Conservation (phyloP, 2,888 invertebrate genomes). For the Perizoma flavofasciatum region DNA sequence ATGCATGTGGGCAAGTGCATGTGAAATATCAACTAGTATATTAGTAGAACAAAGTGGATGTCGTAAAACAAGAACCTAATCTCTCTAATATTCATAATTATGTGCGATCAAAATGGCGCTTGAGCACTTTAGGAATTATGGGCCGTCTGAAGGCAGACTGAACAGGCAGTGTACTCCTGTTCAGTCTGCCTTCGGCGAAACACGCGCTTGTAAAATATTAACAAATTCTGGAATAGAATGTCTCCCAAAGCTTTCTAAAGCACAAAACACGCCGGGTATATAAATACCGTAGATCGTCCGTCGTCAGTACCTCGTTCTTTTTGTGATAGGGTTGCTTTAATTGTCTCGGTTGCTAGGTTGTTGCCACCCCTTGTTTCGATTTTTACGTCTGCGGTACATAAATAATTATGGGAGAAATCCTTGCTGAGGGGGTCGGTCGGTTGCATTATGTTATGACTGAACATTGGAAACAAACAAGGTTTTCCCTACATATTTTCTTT, state of each 20-base stretch:
- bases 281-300: neutral
- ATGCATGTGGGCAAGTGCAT: conserved; percentile 19
- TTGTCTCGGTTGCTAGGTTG: conserved; percentile 22
- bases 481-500: neutral
- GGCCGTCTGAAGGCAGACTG: no score
- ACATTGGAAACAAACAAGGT: neutral
- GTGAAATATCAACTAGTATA: conserved; percentile 11
- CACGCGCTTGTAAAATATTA: no score
- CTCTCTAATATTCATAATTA: no score
- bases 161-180: no score
- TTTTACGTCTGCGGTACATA: conserved; percentile 7
- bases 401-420: conserved; percentile 15
- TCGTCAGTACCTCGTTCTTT: neutral
- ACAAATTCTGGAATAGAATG: no score
- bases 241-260: no score
- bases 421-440: conserved; percentile 6
- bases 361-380: conserved; percentile 21
- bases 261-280: neutral
- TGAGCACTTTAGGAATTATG: no score
- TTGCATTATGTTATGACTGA: conserved; percentile 6
- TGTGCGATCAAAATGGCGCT: no score
- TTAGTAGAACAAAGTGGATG: conserved; percentile 1
- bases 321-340: conserved; percentile 11
- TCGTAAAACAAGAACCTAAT: no score
- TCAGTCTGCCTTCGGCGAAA: no score